Conservation (phyloP, 2,113 vertebrate genomes). For the Heloderma charlesbogerti region DNA sequence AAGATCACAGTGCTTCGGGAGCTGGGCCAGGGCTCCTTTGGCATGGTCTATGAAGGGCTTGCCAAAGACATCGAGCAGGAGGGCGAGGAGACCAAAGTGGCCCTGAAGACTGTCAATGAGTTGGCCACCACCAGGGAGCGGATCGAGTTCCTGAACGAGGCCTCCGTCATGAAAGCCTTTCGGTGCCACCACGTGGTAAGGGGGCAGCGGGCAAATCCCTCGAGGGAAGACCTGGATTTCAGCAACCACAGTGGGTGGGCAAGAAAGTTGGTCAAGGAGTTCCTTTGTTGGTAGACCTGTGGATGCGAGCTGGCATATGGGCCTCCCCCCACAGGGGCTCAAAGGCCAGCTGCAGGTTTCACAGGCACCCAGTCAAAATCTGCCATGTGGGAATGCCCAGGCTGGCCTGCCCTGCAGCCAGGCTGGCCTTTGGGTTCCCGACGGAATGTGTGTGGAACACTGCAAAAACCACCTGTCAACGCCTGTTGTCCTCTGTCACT, state of each 20-base stretch:
- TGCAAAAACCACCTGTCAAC: fast-evolving
- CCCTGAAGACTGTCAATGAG: constrained; percentile 85
- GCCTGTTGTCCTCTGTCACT: no score
- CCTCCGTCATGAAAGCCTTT: constrained; percentile 87
- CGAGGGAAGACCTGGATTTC: background rate
- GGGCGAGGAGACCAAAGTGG: constrained; percentile 76
- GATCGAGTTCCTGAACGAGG: constrained; percentile 85
- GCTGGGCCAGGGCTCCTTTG: constrained; percentile 85
- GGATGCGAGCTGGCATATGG: background rate
- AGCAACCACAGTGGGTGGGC: background rate
- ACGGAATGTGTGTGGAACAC: fast-evolving
- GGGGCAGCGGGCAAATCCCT: background rate
- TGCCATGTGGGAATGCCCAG: background rate
- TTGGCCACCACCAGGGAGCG: constrained; percentile 79
- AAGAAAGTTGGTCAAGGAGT: background rate
- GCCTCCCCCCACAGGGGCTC: background rate
- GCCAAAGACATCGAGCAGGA: constrained; percentile 68
- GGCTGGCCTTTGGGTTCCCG: background rate
- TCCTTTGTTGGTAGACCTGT: background rate
- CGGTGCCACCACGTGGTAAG: constrained; percentile 85
- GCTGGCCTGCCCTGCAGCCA: no score
- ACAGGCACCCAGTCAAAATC: background rate
- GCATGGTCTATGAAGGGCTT: constrained; percentile 85
- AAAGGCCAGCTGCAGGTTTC: background rate
- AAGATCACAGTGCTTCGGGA: constrained; percentile 81